Base-by-base conservation (phyloP, 2,797 vertebrate genomes). In the Ptychobarbus kaznakovi region DNA sequence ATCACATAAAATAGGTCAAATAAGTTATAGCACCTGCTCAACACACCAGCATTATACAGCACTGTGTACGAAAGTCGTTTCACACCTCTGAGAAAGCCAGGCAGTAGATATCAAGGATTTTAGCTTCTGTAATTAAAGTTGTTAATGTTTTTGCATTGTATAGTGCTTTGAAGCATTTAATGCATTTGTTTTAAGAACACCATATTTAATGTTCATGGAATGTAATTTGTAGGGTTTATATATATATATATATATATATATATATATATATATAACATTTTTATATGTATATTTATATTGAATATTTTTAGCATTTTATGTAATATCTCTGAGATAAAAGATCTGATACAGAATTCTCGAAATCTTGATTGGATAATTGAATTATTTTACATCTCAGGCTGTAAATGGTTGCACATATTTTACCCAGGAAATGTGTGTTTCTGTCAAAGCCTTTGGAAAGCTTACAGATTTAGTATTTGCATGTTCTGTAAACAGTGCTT, bases 401-500 rank as follows among this genome's bases (percentile, higher is more conserved):
- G 40, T 66, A 66, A 68, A 51, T 66, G 3, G n/a, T 53, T 66
- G 73, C 44, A 83, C 51, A 32, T 11, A 68, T 65, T 69, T 28
- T 44, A 53, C 35, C n/a, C 63, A 66, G 61, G 44, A 69, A 76
- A 38, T 20, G 61, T 83, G 46, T 9, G 0, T 32, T 51, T 66
- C 22, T 51, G 16, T 84, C 46, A 77, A 76, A 77, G n/a, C 16
- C 49, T 35, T 56, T 78, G 28, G 46, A 84, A 69, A n/a, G 74
- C 63, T 84, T 84, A 78, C 49, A 70, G 49, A 69, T 78, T 78
- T 42, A 16, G 32, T 13, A 84, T 78, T 84, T 84, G 63, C 63
- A 84, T 69, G 10, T 68, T 77, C 46, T 69, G 35, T 69, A 66
- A 84, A 53, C 65, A 69, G 25, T 40, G 38, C 82, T 76, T 75